These are phyloP conservation scores for Leptobrachium leishanense DNA, from an alignment of 2,113 vertebrate genomes.

Conservation along the genomic window DNA sequence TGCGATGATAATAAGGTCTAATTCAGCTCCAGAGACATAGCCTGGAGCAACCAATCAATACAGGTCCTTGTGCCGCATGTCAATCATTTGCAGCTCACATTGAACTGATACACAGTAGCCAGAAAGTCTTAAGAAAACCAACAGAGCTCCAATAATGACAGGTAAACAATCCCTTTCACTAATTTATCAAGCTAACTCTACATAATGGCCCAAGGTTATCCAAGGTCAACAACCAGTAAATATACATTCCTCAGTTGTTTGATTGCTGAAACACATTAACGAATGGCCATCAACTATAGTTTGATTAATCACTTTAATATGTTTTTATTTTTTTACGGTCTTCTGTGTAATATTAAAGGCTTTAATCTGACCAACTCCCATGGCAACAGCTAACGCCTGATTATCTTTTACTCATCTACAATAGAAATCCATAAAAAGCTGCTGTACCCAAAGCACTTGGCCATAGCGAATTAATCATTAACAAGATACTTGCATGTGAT, in stretches of 20 bases:
- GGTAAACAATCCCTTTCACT: conserved; percentile 65
- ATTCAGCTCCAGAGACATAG: conserved; percentile 6
- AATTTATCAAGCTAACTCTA: conserved; percentile 65
- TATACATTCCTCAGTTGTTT: conserved; percentile 61
- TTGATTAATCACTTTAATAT: conserved; percentile 61
- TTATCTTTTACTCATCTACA: conserved; percentile 50
- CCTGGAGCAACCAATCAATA: conserved; percentile 18
- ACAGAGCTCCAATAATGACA: conserved; percentile 62
- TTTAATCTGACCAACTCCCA: conserved; percentile 41
- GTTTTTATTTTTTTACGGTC: conserved; percentile 15
- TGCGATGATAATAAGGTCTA: not conserved
- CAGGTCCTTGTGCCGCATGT: conserved; percentile 39
- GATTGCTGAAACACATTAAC: conserved; percentile 63
- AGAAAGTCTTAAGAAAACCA: conserved; percentile 50
- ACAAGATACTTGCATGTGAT: conserved; percentile 27
- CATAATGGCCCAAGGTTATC: conserved; percentile 62
- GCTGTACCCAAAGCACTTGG: conserved; percentile 33
- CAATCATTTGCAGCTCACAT: conserved; percentile 51
- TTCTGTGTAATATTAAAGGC: conserved; percentile 1
- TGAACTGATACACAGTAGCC: conserved; percentile 55
- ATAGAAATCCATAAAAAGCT: conserved; percentile 34
- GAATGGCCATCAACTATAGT: conserved; percentile 53
- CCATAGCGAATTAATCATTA: conserved; percentile 27
- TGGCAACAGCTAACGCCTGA: conserved; percentile 42
- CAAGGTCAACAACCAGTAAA: conserved; percentile 61